Percentiles rank a stretch among this genome's conserved stretches.
These are phyloP conservation scores for Hylomyscus alleni DNA, from an alignment of 2,797 vertebrate genomes.

Conservation along the genomic window DNA sequence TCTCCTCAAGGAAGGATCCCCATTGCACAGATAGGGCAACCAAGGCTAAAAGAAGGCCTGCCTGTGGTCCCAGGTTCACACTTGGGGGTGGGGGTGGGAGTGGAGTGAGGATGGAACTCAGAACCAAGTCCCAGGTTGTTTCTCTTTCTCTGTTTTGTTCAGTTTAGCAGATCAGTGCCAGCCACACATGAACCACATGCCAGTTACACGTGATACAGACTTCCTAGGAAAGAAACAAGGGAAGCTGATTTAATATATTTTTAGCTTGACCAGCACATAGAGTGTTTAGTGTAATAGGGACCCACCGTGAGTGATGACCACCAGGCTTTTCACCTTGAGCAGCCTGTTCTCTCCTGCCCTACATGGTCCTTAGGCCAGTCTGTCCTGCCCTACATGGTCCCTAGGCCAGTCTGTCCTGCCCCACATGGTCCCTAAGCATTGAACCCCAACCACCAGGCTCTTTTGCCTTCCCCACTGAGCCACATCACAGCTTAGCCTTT, in stretches of 20 bases:
- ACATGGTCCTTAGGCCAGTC: background rate
- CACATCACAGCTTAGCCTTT: background rate
- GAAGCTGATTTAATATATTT: background rate
- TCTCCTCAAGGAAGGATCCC: background rate
- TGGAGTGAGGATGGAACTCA: background rate
- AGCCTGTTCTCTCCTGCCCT: too few species aligned
- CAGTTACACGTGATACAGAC: background rate
- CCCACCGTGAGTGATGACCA: background rate
- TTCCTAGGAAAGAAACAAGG: background rate
- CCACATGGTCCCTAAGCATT: background rate
- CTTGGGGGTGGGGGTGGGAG: background rate
- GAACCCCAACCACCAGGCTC: too few species aligned
- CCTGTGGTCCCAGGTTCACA: background rate
- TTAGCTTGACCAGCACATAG: background rate
- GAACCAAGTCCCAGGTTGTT: background rate
- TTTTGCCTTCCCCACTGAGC: background rate
- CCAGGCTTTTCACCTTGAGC: background rate
- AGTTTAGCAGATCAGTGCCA: background rate
- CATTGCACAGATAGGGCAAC: background rate
- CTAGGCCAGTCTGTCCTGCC: too few species aligned
- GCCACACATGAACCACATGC: background rate
- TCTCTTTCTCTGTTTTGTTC: background rate
- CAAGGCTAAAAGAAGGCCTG: background rate
- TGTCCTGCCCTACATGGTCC: too few species aligned
- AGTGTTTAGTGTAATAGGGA: background rate